Evolutionary conservation across 2,113 vertebrate species (phyloP).

Genomic region (Laticauda laticaudata): DNA sequence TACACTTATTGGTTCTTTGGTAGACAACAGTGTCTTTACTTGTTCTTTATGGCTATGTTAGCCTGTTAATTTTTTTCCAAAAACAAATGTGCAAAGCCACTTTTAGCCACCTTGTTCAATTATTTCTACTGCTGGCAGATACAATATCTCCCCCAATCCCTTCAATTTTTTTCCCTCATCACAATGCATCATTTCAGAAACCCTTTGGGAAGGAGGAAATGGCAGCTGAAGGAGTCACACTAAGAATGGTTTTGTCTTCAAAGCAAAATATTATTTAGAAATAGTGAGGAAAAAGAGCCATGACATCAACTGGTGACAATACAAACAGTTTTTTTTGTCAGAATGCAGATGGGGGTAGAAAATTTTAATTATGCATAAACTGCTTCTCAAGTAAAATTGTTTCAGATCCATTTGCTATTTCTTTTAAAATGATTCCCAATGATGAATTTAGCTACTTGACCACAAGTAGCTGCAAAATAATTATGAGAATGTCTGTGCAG

Average conservation of each 20-base stretch:
- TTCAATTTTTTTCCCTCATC: background rate
- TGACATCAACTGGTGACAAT: background rate
- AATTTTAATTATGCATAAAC: background rate
- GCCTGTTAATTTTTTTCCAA: background rate
- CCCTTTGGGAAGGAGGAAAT: background rate
- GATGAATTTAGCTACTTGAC: constrained; percentile 4
- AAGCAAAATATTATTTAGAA: background rate
- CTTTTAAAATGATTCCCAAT: background rate
- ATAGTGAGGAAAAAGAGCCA: background rate
- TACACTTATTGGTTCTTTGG: background rate
- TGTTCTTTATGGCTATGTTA: background rate
- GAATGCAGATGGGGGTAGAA: background rate
- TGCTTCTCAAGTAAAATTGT: background rate
- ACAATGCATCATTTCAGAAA: background rate
- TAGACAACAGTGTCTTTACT: background rate
- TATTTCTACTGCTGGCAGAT: background rate
- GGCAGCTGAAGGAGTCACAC: background rate
- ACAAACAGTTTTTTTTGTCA: background rate
- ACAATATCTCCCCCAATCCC: background rate
- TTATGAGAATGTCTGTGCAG: constrained; percentile 26
- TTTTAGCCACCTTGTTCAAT: background rate
- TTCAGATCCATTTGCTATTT: background rate
- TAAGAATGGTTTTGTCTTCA: background rate
- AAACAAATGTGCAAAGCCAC: background rate
- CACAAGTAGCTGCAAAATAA: constrained; percentile 22